A percentile compares a stretch with the other conserved stretches of the same genome.
Evolutionary conservation across 1,140 invertebrate species (phyloP).

Genomic region (Drosophila repleta): DNA sequence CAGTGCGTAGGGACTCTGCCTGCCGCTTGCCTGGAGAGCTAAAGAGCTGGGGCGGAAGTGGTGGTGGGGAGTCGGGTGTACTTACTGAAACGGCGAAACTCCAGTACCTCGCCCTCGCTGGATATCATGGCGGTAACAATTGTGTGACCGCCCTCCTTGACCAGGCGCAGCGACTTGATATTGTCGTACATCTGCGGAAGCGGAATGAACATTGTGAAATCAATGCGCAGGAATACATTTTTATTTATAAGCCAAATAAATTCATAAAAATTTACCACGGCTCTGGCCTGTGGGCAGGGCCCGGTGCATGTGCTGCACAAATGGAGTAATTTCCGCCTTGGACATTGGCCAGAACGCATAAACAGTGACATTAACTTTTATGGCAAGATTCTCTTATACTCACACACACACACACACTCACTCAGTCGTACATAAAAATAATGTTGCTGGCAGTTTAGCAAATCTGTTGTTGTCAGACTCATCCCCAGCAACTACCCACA

Average conservation of each 20-base stretch:
- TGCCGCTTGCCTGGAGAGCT: conserved; percentile 3
- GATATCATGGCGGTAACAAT: conserved; percentile 93
- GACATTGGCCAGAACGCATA: conserved; percentile 82
- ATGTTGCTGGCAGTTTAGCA: conserved; percentile 75
- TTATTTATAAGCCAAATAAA: conserved; percentile 82
- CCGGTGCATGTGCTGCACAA: conserved; percentile 76
- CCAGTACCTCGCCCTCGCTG: conserved; percentile 93
- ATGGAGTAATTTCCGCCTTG: conserved; percentile 78
- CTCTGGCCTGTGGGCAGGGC: conserved; percentile 7
- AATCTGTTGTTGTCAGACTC: conserved; percentile 75
- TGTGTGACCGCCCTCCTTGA: conserved; percentile 86
- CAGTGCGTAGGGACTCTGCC: conserved; percentile 61
- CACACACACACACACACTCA: conserved; percentile 21
- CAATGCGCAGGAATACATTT: conserved; percentile 61
- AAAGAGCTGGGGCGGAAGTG: background rate
- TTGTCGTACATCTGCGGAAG: conserved; percentile 93
- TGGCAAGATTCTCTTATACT: conserved; percentile 59
- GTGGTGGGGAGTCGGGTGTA: conserved; percentile 28
- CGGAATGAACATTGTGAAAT: conserved; percentile 77
- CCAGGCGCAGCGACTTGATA: conserved; percentile 89
- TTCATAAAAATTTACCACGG: conserved; percentile 77
- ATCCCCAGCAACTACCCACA: background rate
- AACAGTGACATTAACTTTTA: conserved; percentile 83
- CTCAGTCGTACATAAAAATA: conserved; percentile 73
- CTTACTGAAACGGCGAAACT: conserved; percentile 87